These are phyloP conservation scores for Ormia ochracea DNA, from an alignment of 2,888 invertebrate species.

Conservation along the genomic window DNA sequence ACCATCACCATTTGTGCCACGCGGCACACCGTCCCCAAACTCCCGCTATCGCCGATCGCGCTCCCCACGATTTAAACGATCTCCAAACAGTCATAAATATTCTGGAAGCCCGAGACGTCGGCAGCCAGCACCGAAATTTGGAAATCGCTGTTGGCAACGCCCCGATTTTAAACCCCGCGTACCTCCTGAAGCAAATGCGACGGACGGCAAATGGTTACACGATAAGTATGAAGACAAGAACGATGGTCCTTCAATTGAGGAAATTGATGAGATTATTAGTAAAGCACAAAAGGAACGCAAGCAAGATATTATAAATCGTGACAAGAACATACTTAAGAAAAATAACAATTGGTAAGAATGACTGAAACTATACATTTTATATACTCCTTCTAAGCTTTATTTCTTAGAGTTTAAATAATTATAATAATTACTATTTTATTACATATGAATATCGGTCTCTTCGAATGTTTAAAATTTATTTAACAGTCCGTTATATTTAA, in stretches of 20 bases:
- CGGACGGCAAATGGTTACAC: conserved; percentile 78
- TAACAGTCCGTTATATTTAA: too few relatives aligned
- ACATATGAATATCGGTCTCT: too few relatives aligned
- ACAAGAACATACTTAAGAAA: conserved; percentile 78
- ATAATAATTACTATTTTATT: too few relatives aligned
- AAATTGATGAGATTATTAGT: conserved; percentile 79
- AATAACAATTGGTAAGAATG: conserved; percentile 48
- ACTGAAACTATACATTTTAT: background rate
- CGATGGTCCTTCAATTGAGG: conserved; percentile 77
- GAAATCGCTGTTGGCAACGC: conserved; percentile 68
- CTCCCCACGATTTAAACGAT: conserved; percentile 61
- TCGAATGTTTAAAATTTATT: too few relatives aligned
- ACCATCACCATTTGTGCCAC: conserved; percentile 77
- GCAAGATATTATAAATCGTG: conserved; percentile 79
- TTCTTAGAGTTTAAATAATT: too few relatives aligned
- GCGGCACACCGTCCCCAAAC: conserved; percentile 81
- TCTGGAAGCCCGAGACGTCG: conserved; percentile 47
- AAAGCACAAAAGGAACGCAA: conserved; percentile 80
- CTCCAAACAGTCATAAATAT: conserved; percentile 2
- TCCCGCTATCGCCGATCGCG: conserved; percentile 74
- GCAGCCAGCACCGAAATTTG: conserved; percentile 52
- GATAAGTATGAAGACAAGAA: conserved; percentile 77
- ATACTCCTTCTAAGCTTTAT: too few relatives aligned
- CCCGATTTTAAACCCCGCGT: conserved; percentile 54
- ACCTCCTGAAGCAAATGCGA: conserved; percentile 8